These are phyloP conservation scores for Andrena marginata DNA, from an alignment of 2,888 invertebrate genomes.

Conservation along the genomic window DNA sequence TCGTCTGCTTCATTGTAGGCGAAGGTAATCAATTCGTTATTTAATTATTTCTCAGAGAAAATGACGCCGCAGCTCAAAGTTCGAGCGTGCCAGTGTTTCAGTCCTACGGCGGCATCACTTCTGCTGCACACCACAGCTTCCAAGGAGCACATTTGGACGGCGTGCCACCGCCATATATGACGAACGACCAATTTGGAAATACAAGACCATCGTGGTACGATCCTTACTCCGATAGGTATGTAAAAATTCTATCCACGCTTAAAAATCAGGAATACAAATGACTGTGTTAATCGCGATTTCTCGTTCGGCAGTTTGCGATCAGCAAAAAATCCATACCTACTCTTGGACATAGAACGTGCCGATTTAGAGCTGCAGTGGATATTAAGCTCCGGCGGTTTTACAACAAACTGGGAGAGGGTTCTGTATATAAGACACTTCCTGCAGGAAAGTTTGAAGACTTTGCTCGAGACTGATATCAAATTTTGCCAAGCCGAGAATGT, in stretches of 20 bases:
- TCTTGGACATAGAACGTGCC: slow-evolving; percentile 89
- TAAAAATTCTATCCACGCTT: slow-evolving; percentile 15
- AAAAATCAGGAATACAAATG: neutral
- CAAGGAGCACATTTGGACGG: slow-evolving; percentile 76
- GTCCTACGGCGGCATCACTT: slow-evolving; percentile 73
- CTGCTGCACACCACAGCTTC: slow-evolving; percentile 72
- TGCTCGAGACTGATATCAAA: slow-evolving; percentile 92
- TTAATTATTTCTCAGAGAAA: slow-evolving; percentile 73
- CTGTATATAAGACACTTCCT: slow-evolving; percentile 88
- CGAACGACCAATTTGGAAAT: slow-evolving; percentile 86
- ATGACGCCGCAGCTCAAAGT: slow-evolving; percentile 72
- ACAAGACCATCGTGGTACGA: slow-evolving; percentile 87
- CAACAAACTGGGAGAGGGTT: slow-evolving; percentile 89
- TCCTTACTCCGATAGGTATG: slow-evolving; percentile 86
- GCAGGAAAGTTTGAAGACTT: slow-evolving; percentile 89
- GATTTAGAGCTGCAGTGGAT: slow-evolving; percentile 90
- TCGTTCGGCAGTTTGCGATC: slow-evolving; percentile 86
- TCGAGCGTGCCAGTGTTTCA: slow-evolving; percentile 76
- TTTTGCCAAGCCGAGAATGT: slow-evolving; percentile 95
- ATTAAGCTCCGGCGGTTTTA: slow-evolving; percentile 87
- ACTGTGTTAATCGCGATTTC: neutral
- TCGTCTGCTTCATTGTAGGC: neutral
- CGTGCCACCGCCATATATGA: slow-evolving; percentile 66
- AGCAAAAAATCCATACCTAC: slow-evolving; percentile 87
- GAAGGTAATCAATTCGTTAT: neutral